Conservation (phyloP, 2,888 invertebrate species). For the Tillus elongatus region DNA sequence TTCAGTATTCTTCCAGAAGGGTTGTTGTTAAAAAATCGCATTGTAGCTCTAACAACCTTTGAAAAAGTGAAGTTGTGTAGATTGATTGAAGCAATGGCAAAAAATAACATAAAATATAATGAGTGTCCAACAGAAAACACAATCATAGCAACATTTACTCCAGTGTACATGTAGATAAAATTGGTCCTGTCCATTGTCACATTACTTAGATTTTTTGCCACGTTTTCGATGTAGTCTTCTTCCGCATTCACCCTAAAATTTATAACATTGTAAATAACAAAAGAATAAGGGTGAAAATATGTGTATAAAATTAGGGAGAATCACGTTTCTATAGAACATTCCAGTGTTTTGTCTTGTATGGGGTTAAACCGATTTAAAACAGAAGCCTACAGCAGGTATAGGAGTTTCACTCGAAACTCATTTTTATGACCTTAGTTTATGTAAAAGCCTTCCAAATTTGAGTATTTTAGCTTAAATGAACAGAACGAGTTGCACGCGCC, state of each 20-base stretch:
- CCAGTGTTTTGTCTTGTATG: no score
- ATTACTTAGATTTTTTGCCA: constrained; percentile 17
- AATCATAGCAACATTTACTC: constrained; percentile 42
- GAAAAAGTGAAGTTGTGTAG: constrained; percentile 35
- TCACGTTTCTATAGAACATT: no score
- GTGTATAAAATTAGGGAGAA: no score
- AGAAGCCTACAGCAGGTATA: no score
- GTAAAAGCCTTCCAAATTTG: no score
- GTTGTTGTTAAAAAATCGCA: constrained; percentile 39
- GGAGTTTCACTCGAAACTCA: no score
- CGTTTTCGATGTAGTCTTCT: constrained; percentile 28
- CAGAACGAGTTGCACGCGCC: no score
- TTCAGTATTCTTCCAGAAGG: constrained; percentile 39
- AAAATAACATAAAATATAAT: constrained; percentile 35
- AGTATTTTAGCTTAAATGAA: no score
- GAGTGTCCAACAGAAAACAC: constrained; percentile 32
- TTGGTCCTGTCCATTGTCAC: constrained; percentile 24
- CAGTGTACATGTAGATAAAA: constrained; percentile 44
- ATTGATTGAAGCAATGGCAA: constrained; percentile 35
- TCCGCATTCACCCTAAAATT: constrained; percentile 35
- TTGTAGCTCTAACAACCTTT: constrained; percentile 33
- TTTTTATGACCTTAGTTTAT: no score
- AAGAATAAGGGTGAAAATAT: no score
- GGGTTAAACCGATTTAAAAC: no score
- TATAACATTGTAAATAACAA: no score